Evolutionary conservation across 2,888 invertebrate species (phyloP).

Genomic region (Aporophyla lueneburgensis): DNA sequence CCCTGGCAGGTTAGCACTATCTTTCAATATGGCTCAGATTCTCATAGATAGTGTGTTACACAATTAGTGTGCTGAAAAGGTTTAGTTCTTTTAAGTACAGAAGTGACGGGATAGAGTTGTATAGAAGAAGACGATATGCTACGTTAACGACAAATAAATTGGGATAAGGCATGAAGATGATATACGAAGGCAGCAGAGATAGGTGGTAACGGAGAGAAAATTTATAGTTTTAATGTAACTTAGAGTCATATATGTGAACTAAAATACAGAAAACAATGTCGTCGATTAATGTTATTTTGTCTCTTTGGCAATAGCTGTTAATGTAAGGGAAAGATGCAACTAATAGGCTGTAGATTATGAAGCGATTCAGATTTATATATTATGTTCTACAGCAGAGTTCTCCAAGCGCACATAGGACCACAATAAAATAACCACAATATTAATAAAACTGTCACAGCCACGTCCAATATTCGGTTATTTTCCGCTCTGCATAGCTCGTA

Average conservation of each 20-base stretch:
- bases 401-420: constrained; percentile 23
- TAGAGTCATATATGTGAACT: too few species aligned
- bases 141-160: background rate
- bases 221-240: background rate
- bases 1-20: too few species aligned
- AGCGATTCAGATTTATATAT: constrained; percentile 4
- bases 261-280: background rate
- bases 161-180: background rate
- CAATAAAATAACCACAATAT: constrained; percentile 56
- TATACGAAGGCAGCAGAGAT: too few species aligned
- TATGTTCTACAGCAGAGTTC: background rate
- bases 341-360: background rate
- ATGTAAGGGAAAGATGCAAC: background rate
- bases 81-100: background rate
- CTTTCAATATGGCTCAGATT: too few species aligned
- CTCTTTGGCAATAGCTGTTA: background rate
- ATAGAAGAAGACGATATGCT: background rate
- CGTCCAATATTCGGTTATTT: constrained; percentile 75
- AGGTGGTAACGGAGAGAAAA: background rate
- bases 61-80: too few species aligned
- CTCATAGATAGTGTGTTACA: too few species aligned
- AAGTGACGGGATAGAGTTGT: background rate
- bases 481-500: constrained; percentile 80
- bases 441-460: constrained; percentile 68
- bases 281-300: background rate